These are phyloP conservation scores for Coptodon rendalli DNA, from an alignment of 2,113 vertebrate species.

Conservation along the genomic window DNA sequence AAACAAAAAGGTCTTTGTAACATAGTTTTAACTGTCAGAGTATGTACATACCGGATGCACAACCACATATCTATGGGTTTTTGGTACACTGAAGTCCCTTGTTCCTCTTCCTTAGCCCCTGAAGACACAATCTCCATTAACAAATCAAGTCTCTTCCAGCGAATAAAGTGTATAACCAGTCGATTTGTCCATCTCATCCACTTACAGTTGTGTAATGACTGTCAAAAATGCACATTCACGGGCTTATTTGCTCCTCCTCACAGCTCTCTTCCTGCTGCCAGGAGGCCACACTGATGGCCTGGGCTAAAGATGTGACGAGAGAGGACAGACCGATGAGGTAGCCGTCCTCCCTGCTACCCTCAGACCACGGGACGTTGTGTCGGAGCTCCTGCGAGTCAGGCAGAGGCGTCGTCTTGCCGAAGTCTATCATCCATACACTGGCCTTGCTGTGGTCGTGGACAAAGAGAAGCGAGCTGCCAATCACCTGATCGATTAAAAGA, in stretches of 20 bases:
- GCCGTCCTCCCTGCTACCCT: constrained; percentile 78
- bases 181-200: not conserved
- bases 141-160: not conserved
- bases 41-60: constrained; percentile 10
- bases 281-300: constrained; percentile 46
- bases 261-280: not conserved
- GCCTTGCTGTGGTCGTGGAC: constrained; percentile 71
- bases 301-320: constrained; percentile 60
- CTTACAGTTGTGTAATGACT: not conserved
- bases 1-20: not conserved
- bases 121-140: not conserved
- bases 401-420: constrained; percentile 72
- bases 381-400: constrained; percentile 37
- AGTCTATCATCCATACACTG: constrained; percentile 83
- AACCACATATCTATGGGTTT: not conserved
- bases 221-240: not conserved
- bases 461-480: constrained; percentile 79
- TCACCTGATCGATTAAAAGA: constrained; percentile 58
- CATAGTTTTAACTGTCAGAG: not conserved
- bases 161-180: not conserved
- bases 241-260: not conserved
- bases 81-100: not conserved
- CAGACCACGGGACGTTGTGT: constrained; percentile 68
- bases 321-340: constrained; percentile 74
- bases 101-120: not conserved